Conservation (phyloP, 2,113 vertebrate genomes). For the Tamias sibiricus region DNA sequence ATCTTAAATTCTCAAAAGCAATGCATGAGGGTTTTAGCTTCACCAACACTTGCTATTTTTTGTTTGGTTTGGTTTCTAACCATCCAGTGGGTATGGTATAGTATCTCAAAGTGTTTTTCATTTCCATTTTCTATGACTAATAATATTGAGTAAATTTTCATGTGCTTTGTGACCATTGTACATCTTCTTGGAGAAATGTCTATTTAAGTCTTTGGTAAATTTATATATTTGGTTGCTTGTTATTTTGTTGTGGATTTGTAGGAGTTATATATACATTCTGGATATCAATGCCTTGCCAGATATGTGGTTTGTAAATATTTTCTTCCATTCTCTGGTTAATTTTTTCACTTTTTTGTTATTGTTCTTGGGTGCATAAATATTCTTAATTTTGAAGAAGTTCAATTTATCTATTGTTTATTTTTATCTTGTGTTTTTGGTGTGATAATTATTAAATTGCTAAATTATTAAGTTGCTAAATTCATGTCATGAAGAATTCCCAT, state of each 20-base stretch:
- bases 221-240: neutral
- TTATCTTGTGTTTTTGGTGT: neutral
- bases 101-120: neutral
- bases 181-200: neutral
- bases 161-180: neutral
- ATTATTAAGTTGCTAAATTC: neutral
- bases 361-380: too few relatives aligned
- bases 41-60: neutral
- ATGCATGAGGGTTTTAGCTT: neutral
- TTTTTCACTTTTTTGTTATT: neutral
- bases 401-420: too few relatives aligned
- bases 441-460: neutral
- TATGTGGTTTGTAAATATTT: neutral
- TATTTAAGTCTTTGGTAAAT: neutral
- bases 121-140: neutral
- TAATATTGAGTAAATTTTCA: too few relatives aligned
- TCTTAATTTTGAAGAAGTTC: too few relatives aligned
- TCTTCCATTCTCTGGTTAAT: neutral
- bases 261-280: neutral
- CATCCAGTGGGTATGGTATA: neutral
- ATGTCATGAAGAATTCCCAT: neutral
- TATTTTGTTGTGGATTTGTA: neutral
- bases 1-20: too few relatives aligned
- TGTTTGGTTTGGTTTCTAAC: neutral
- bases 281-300: neutral